These are phyloP conservation scores for Amblyjoppa fuscipennis DNA, from an alignment of 2,888 invertebrate species.

Conservation along the genomic window DNA sequence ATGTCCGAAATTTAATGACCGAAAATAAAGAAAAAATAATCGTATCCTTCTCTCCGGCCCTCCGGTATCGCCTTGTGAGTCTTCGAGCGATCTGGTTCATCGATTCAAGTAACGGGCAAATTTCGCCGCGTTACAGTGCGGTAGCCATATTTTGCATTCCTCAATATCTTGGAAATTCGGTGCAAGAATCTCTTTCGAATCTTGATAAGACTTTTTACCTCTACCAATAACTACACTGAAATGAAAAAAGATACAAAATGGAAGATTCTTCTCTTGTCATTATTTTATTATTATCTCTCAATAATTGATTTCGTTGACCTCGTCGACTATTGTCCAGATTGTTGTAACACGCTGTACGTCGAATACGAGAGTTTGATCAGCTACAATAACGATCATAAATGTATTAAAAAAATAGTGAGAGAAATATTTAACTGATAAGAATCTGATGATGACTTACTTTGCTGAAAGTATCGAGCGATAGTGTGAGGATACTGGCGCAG, in stretches of 20 bases:
- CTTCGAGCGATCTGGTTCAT: no score
- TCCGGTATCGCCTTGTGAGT: no score
- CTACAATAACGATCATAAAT: slow-evolving; percentile 43
- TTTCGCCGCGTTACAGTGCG: no score
- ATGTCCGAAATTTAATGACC: no score
- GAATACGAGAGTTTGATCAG: slow-evolving; percentile 71
- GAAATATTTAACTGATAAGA: not conserved
- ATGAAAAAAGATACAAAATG: not conserved
- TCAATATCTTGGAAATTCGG: no score
- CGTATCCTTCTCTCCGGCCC: no score
- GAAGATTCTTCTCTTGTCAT: not conserved
- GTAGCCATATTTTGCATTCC: no score
- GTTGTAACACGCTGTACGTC: slow-evolving; percentile 69
- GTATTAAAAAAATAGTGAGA: not conserved
- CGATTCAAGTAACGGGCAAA: no score
- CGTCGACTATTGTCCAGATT: slow-evolving; percentile 17
- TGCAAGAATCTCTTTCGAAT: no score
- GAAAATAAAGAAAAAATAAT: no score
- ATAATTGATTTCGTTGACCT: not conserved
- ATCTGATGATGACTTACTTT: slow-evolving; percentile 60
- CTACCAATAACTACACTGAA: not conserved
- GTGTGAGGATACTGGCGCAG: slow-evolving; percentile 68
- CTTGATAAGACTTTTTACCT: no score
- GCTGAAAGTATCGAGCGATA: slow-evolving; percentile 71
- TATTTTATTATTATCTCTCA: not conserved